Conservation (phyloP, 1,140 invertebrate species). For the Saccostrea glomerata region DNA sequence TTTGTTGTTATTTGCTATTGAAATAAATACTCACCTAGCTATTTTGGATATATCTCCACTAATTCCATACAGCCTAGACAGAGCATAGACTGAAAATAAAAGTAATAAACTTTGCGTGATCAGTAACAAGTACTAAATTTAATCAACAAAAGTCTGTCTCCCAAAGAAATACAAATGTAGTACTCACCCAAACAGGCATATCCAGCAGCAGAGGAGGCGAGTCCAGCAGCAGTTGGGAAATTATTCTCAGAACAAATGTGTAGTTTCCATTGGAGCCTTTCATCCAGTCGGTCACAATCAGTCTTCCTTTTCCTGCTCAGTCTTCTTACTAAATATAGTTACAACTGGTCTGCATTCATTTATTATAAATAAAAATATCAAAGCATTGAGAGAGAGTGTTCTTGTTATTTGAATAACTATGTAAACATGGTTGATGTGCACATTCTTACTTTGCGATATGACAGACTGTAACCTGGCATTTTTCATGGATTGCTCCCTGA, state of each 20-base stretch:
- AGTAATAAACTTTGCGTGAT: neutral
- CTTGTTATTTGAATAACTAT: neutral
- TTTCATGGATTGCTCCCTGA: conserved; percentile 86
- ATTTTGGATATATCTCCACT: conserved; percentile 90
- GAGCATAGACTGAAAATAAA: conserved; percentile 82
- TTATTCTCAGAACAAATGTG: conserved; percentile 97
- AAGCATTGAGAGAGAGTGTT: too few species aligned
- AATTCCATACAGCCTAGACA: conserved; percentile 89
- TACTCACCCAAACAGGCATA: conserved; percentile 85
- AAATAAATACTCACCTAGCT: conserved; percentile 82
- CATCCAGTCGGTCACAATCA: conserved; percentile 29
- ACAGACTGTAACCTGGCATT: conserved; percentile 89
- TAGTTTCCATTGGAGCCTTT: conserved; percentile 80
- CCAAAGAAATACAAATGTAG: too few species aligned
- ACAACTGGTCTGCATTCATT: too few species aligned
- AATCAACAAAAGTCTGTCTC: too few species aligned
- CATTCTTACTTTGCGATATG: conserved; percentile 84
- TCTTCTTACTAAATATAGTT: conserved; percentile 66
- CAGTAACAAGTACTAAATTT: neutral
- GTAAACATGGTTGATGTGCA: neutral
- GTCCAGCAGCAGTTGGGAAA: conserved; percentile 98
- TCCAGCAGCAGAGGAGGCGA: conserved; percentile 98
- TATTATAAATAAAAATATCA: too few species aligned
- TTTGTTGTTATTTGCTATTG: too few species aligned
- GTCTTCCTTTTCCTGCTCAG: conserved; percentile 60